phyloP scores from a whole-genome alignment of 2,888 invertebrate genomes.

The Linnaemya vulpina region DNA sequence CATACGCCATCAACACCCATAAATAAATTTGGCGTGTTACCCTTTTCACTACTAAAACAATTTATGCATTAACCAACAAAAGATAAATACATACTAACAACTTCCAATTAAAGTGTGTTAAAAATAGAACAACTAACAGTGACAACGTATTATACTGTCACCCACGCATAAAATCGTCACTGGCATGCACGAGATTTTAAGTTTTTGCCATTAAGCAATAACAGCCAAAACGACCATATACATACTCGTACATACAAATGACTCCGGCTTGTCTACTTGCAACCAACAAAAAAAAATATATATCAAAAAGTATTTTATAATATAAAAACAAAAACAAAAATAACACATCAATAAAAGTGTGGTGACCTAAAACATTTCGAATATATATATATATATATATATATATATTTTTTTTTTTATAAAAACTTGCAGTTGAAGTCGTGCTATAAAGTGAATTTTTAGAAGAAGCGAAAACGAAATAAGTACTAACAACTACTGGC shows the following conservation, averaged over 20 bases:
- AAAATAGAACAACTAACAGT: conserved; percentile 35
- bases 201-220: not conserved
- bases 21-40: not conserved
- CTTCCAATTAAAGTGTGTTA: conserved; percentile 22
- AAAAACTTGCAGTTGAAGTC: conserved; percentile 37
- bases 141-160: conserved; percentile 10
- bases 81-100: conserved; percentile 12
- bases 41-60: not conserved
- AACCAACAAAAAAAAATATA: conserved; percentile 19
- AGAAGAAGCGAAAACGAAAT: not conserved
- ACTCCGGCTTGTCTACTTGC: conserved; percentile 65
- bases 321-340: conserved; percentile 7
- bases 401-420: too few relatives aligned
- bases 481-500: conserved; percentile 3
- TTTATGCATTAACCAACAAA: not conserved
- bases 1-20: not conserved
- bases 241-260: conserved; percentile 33
- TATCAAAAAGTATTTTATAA: not conserved
- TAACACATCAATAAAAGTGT: conserved; percentile 42
- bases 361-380: conserved; percentile 69
- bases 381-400: too few relatives aligned
- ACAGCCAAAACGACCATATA: conserved; percentile 8
- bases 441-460: conserved; percentile 19
- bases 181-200: not conserved
- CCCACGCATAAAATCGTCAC: conserved; percentile 12